A percentile compares a stretch with the other conserved stretches of the same genome.
Evolutionary conservation across 2,113 vertebrate species (phyloP).

Genomic region (Rhombomys opimus): DNA sequence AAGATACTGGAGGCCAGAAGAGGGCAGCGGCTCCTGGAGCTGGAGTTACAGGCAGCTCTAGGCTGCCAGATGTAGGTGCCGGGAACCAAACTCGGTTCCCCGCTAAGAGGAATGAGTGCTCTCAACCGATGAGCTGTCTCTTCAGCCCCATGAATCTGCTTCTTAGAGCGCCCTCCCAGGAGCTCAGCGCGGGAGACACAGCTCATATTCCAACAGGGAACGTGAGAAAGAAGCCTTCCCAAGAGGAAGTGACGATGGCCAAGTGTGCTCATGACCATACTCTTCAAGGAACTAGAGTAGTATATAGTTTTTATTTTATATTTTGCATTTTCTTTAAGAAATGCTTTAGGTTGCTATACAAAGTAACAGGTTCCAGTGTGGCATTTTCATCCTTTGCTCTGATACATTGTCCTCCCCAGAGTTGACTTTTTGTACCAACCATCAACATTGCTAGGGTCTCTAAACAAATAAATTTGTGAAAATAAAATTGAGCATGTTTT

Average conservation of each 20-base stretch:
- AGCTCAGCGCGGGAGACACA: not conserved
- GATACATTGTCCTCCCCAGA: too few relatives aligned
- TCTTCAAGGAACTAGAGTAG: not conserved
- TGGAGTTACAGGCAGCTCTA: not conserved
- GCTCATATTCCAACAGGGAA: not conserved
- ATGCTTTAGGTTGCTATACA: not conserved
- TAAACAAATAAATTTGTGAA: conserved; percentile 27
- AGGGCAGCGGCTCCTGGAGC: not conserved
- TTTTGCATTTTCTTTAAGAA: not conserved
- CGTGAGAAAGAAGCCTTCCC: not conserved
- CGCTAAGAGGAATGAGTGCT: not conserved
- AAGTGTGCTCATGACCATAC: not conserved
- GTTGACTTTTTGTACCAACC: too few relatives aligned
- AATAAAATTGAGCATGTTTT: conserved; percentile 52
- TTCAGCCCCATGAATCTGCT: not conserved
- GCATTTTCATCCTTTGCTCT: not conserved
- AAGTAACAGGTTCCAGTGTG: not conserved
- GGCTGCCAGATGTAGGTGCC: not conserved
- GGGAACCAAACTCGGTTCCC: not conserved
- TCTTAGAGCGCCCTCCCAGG: not conserved
- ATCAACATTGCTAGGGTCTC: not conserved
- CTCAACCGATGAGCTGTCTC: not conserved
- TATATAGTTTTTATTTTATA: not conserved
- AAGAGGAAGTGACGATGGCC: not conserved
- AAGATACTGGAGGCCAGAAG: not conserved